Conservation (phyloP, 2,888 invertebrate genomes). For the Scrobipalpa costella region DNA sequence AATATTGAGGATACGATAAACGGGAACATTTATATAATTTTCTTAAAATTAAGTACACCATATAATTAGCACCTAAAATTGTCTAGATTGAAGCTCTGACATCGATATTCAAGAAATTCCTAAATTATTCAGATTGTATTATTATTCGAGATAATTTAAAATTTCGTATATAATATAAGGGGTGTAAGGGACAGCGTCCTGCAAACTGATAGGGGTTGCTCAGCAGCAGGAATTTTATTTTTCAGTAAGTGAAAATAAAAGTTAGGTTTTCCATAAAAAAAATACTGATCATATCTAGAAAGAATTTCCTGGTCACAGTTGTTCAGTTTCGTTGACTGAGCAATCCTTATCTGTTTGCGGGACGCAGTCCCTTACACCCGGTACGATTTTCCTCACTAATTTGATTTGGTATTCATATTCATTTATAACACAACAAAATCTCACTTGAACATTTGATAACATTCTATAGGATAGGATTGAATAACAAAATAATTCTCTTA, state of each 20-base stretch:
- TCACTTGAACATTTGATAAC: slow-evolving; percentile 56
- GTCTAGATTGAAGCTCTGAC: slow-evolving; percentile 41
- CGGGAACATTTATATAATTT: slow-evolving; percentile 32
- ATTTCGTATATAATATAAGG: no score
- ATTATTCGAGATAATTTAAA: slow-evolving; percentile 34
- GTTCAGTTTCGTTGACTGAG: no score
- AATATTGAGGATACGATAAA: no score
- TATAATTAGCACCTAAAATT: slow-evolving; percentile 52
- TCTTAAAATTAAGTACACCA: slow-evolving; percentile 54
- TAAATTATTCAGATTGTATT: slow-evolving; percentile 22
- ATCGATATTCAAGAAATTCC: slow-evolving; percentile 39
- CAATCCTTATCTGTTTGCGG: no score
- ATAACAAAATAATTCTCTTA: slow-evolving; percentile 58
- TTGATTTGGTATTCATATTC: slow-evolving; percentile 38
- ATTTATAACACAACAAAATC: slow-evolving; percentile 41
- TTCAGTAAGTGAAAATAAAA: no score
- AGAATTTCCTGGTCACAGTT: no score
- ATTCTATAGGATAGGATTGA: slow-evolving; percentile 38
- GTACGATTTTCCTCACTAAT: slow-evolving; percentile 26
- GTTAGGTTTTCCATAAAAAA: no score
- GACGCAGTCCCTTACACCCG: no score
- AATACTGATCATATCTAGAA: no score
- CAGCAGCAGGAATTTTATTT: no score
- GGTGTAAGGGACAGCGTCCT: no score
- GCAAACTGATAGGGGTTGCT: no score